These are phyloP conservation scores for Limnephilus lunatus DNA, from an alignment of 2,888 invertebrate genomes.

Conservation along the genomic window DNA sequence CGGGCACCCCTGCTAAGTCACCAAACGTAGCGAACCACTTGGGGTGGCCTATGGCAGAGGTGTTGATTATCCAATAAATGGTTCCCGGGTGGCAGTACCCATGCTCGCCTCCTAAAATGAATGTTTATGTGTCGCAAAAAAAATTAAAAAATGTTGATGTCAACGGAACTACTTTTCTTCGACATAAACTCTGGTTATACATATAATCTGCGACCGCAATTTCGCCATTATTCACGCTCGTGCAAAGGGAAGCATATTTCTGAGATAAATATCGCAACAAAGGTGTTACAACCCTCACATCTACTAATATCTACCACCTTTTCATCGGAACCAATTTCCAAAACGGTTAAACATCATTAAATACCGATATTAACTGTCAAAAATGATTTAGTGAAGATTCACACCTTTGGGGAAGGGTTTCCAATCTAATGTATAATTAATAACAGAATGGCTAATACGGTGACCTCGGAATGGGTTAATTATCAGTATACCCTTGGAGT, in stretches of 20 bases:
- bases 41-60: too few relatives aligned
- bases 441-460: slow-evolving; percentile 54
- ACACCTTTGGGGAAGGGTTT: slow-evolving; percentile 50
- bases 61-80: too few relatives aligned
- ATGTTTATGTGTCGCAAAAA: too few relatives aligned
- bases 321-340: slow-evolving; percentile 40
- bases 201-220: neutral
- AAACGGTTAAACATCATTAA: slow-evolving; percentile 57
- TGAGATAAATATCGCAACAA: slow-evolving; percentile 15
- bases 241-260: slow-evolving; percentile 10
- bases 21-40: too few relatives aligned
- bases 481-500: slow-evolving; percentile 47
- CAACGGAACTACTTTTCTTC: too few relatives aligned
- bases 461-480: slow-evolving; percentile 63
- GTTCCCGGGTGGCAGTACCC: too few relatives aligned
- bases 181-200: neutral
- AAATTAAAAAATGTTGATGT: too few relatives aligned
- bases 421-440: slow-evolving; percentile 57
- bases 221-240: neutral
- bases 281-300: slow-evolving; percentile 2
- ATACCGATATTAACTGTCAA: slow-evolving; percentile 57
- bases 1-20: too few relatives aligned
- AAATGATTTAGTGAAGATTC: slow-evolving; percentile 60
- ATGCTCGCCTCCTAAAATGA: too few relatives aligned
- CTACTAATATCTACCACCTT: neutral